A percentile compares a stretch with the other conserved stretches of the same genome.
phyloP scores from a whole-genome alignment of 2,113 vertebrate species.

The Cyprinodon tularosa region DNA sequence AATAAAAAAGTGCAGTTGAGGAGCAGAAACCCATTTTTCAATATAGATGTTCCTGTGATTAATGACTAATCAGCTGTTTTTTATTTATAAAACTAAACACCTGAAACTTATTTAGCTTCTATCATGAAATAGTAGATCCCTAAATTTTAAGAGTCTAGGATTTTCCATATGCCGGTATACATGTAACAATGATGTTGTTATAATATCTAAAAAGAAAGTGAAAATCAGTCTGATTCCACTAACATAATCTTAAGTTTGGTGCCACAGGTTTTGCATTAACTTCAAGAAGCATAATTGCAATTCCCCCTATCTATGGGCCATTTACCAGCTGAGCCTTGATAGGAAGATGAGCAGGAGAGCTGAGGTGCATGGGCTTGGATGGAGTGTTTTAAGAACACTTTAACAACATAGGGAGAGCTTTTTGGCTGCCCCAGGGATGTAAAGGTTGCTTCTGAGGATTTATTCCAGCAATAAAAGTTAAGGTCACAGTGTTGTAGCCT shows the following conservation, averaged over 20 bases:
- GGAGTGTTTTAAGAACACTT: conserved; percentile 34
- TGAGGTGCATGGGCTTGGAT: conserved; percentile 34
- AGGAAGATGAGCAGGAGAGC: conserved; percentile 47
- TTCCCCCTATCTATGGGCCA: conserved; percentile 2
- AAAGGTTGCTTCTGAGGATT: conserved; percentile 66
- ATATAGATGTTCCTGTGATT: neutral
- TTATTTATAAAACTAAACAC: neutral
- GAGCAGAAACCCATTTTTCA: too few species aligned
- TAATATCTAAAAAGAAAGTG: neutral
- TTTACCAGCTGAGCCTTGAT: conserved; percentile 37
- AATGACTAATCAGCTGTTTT: neutral
- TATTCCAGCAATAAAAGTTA: conserved; percentile 76
- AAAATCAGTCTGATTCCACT: conserved; percentile 14
- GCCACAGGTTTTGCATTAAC: conserved; percentile 6
- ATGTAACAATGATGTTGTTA: too few species aligned
- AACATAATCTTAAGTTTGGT: conserved; percentile 13
- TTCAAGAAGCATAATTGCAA: conserved; percentile 9
- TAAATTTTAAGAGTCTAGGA: too few species aligned
- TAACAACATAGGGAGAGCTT: conserved; percentile 38
- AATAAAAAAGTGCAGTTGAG: neutral
- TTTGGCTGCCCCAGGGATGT: conserved; percentile 53
- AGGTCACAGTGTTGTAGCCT: conserved; percentile 77
- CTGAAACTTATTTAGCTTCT: neutral
- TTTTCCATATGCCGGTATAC: too few species aligned
- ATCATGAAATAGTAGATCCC: neutral